Evolutionary conservation across 2,888 invertebrate species (phyloP).

Genomic region (Lasioglossum marginatum): DNA sequence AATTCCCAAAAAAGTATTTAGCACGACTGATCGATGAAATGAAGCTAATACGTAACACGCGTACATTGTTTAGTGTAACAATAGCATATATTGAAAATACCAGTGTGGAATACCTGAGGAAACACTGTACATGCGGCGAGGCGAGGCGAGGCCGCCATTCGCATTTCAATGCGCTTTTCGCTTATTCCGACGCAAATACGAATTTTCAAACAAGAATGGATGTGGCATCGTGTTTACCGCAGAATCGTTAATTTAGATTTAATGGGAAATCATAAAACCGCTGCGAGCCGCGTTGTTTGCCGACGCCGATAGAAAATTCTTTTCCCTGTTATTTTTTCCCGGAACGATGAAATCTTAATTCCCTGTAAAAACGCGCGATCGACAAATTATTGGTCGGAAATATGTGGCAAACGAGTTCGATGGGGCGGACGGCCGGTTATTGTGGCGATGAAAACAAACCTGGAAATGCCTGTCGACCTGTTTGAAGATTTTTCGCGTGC

Average conservation of each 20-base stretch:
- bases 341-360: slow-evolving; percentile 17
- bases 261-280: slow-evolving; percentile 13
- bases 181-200: background rate
- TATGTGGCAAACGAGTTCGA: background rate
- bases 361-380: background rate
- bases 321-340: background rate
- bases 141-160: too few relatives aligned
- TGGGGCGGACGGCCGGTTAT: background rate
- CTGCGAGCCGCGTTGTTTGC: background rate
- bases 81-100: background rate
- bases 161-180: background rate
- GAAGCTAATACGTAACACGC: background rate
- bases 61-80: background rate
- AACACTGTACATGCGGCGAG: background rate
- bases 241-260: slow-evolving; percentile 23
- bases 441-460: background rate
- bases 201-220: background rate
- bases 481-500: slow-evolving; percentile 40
- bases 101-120: background rate
- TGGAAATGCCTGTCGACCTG: slow-evolving; percentile 8
- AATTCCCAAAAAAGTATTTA: background rate
- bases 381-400: background rate
- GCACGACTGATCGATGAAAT: background rate
- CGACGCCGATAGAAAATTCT: background rate
- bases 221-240: slow-evolving; percentile 15